Evolutionary conservation across 2,888 invertebrate species (phyloP).

Genomic region (Physocephala rufipes): DNA sequence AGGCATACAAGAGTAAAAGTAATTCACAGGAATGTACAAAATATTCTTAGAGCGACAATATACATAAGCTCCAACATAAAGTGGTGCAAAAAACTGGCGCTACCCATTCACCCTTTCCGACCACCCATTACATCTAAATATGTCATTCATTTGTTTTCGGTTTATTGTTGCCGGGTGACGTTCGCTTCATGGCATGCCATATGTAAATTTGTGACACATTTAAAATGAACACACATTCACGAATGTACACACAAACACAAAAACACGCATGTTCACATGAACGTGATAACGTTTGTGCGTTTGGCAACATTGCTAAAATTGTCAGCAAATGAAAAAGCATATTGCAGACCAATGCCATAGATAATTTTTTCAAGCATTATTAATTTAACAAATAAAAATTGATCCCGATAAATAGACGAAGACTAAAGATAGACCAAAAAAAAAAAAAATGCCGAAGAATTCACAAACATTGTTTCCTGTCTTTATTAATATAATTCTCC

Average conservation of each 20-base stretch:
- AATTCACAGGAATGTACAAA: background rate
- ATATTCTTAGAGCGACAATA: background rate
- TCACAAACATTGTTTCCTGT: no score
- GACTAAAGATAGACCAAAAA: no score
- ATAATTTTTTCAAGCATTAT: no score
- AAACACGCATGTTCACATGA: background rate
- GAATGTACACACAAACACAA: constrained; percentile 8
- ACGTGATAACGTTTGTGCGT: background rate
- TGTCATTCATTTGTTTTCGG: background rate
- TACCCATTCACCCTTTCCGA: no score
- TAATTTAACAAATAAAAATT: no score
- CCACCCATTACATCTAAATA: no score
- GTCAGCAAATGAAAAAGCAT: background rate
- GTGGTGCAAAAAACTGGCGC: no score
- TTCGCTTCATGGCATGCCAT: background rate
- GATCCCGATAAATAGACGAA: no score
- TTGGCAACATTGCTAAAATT: constrained; percentile 2
- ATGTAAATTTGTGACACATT: no score
- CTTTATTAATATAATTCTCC: no score
- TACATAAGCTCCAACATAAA: no score
- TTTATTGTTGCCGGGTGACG: background rate
- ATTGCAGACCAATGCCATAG: constrained; percentile 1
- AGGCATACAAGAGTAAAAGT: background rate
- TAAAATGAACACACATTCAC: background rate
- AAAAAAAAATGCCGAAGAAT: no score